A percentile compares a stretch with the other conserved stretches of the same genome.
These are phyloP conservation scores for Choristoneura fumiferana DNA, from an alignment of 1,140 invertebrate species.

Conservation along the genomic window DNA sequence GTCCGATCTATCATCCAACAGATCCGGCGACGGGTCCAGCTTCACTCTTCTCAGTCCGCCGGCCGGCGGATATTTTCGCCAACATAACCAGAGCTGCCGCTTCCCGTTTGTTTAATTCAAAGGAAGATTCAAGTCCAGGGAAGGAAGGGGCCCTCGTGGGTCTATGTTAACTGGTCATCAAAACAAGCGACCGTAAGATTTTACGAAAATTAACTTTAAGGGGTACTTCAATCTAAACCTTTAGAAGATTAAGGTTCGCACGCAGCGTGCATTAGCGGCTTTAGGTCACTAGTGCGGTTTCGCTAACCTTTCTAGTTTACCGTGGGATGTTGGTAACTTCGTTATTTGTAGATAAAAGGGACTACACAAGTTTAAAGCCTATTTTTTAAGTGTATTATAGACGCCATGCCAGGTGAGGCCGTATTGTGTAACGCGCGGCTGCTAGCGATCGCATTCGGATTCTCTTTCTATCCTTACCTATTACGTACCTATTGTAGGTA, in stretches of 20 bases:
- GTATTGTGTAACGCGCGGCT: too few relatives aligned
- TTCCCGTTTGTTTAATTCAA: constrained; percentile 23
- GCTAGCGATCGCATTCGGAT: too few relatives aligned
- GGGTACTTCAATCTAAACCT: constrained; percentile 62
- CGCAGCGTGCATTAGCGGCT: constrained; percentile 44
- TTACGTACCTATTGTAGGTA: too few relatives aligned
- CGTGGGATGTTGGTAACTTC: not conserved
- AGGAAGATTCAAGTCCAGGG: constrained; percentile 20
- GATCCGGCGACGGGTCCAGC: constrained; percentile 29
- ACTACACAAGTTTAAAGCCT: too few relatives aligned
- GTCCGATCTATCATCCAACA: constrained; percentile 32
- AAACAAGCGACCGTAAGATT: constrained; percentile 53
- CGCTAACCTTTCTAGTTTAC: not conserved
- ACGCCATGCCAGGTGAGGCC: too few relatives aligned
- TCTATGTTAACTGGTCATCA: constrained; percentile 22
- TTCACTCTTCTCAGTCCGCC: constrained; percentile 24
- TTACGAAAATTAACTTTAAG: constrained; percentile 71
- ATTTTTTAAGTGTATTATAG: too few relatives aligned
- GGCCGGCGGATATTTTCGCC: constrained; percentile 39
- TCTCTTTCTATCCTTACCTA: too few relatives aligned
- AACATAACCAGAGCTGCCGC: constrained; percentile 36
- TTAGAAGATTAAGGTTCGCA: constrained; percentile 57
- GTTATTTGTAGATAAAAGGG: too few relatives aligned
- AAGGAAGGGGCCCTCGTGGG: constrained; percentile 12
- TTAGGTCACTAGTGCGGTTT: constrained; percentile 39